Base-by-base conservation (phyloP, 1,140 invertebrate genomes). In the Belonocnema kinseyi region DNA sequence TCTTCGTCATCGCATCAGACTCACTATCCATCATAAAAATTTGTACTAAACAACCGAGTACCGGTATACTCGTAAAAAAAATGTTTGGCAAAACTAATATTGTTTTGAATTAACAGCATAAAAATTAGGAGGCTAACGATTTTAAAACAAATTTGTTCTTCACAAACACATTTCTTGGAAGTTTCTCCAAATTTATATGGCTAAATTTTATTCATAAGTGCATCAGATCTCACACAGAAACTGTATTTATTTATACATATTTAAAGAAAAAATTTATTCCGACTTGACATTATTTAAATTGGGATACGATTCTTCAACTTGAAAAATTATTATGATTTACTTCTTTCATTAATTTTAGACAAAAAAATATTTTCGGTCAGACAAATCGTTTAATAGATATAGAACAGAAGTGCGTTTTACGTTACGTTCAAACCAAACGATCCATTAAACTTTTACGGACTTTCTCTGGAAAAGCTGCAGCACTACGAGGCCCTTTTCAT, bases 371-470 rank as follows among this genome's bases (percentile, higher is more conserved):
- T 78, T 75, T 53, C 3, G 40, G 51, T 66, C 14, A 73, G 75
- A 75, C 53, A 70, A 75, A 77, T 50, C 61, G 66, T 52, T 72
- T 72, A 46, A 0, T 46, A 46, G 40, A 2, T 46, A 74, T 72
- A 33, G 50, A 50, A 50, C 51, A 46, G 71, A 50, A 80, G 54
- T 12, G 50, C 46, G 17, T 74, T 80, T 54, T 50, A 51, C 73
- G 19, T 56, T 74, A 76, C 54, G 16, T n/a, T 56, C 50, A 33
- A 33, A 19, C 72, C 66, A 75, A 72, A 61, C 50, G 73, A 61
- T 78, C 73, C 72, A 75, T 78, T 78, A 75, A 78, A 75, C 73
- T 75, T 78, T 78, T 73, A 75, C 53, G 52, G 56, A 17, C 21
- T 53, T 46, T 56, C 52, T 74, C 61, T 70, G 54, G 70, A 72